Conservation (phyloP, 2,888 invertebrate species). For the Serrognathus titanus region DNA sequence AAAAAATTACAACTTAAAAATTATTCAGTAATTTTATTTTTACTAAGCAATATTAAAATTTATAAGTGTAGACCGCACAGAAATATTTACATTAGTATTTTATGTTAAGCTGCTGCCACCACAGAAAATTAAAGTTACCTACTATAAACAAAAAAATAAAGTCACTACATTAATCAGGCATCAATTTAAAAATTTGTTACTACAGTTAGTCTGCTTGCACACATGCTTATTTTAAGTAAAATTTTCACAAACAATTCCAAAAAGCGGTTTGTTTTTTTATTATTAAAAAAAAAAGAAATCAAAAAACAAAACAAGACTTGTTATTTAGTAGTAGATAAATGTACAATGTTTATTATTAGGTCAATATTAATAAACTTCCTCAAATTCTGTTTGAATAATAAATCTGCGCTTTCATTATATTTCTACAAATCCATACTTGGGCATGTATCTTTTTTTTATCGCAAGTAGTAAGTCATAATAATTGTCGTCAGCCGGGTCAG, state of each 20-base stretch:
- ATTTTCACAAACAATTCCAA: not conserved
- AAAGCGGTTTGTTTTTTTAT: no score
- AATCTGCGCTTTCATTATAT: conserved; percentile 4
- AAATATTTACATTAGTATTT: conserved; percentile 15
- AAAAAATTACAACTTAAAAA: no score
- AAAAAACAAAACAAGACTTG: not conserved
- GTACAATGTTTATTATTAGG: not conserved
- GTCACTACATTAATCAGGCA: not conserved
- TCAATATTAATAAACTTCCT: not conserved
- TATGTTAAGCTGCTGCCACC: conserved; percentile 15
- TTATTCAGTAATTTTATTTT: no score
- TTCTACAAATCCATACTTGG: conserved; percentile 7
- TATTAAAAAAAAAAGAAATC: not conserved
- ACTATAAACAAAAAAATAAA: conserved; percentile 10
- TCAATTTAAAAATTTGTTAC: no score
- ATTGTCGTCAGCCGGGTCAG: conserved; percentile 46
- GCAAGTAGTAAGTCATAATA: conserved; percentile 20
- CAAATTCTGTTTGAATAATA: conserved; percentile 2
- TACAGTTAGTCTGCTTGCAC: conserved; percentile 3
- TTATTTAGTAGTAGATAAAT: conserved; percentile 1
- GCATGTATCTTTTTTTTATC: conserved; percentile 3
- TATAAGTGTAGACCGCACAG: not conserved
- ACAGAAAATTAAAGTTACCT: conserved; percentile 9
- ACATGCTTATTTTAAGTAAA: conserved; percentile 3
- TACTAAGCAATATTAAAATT: no score